Conservation (phyloP, 2,797 vertebrate genomes). For the Xenopus petersii region DNA sequence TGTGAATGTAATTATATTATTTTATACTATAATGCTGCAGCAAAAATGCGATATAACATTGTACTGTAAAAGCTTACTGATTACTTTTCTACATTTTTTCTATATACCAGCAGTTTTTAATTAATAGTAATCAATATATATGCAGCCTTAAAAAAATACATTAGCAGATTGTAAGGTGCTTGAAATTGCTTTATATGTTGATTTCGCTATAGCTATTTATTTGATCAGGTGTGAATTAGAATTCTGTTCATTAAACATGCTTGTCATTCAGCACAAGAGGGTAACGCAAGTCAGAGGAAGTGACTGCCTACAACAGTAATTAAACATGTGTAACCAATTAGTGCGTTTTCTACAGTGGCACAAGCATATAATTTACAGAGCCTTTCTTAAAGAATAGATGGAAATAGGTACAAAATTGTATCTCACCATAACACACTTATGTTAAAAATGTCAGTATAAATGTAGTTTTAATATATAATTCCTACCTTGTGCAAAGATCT, state of each 20-base stretch:
- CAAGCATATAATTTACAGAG: conserved; percentile 89
- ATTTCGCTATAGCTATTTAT: conserved; percentile 64
- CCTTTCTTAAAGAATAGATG: conserved; percentile 73
- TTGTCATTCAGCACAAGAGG: conserved; percentile 79
- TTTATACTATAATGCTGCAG: too few species aligned
- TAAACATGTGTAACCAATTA: conserved; percentile 98
- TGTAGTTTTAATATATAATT: conserved; percentile 70
- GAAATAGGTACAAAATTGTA: conserved; percentile 71
- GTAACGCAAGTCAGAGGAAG: conserved; percentile 83
- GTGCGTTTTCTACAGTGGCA: conserved; percentile 80
- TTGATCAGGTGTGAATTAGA: conserved; percentile 88
- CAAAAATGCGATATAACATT: too few species aligned
- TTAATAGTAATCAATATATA: too few species aligned
- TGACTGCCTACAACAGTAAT: conserved; percentile 90
- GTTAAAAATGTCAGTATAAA: conserved; percentile 68
- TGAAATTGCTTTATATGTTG: conserved; percentile 57
- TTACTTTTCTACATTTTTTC: too few species aligned
- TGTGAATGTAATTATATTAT: too few species aligned
- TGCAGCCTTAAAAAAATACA: too few species aligned
- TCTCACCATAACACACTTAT: conserved; percentile 63
- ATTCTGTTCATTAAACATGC: conserved; percentile 72
- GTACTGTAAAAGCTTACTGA: too few species aligned
- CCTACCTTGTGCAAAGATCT: conserved; percentile 63
- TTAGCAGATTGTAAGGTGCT: conserved; percentile 23
- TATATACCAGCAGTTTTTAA: too few species aligned